phyloP scores from a whole-genome alignment of 1,140 invertebrate genomes.

The Argopecten irradians region DNA sequence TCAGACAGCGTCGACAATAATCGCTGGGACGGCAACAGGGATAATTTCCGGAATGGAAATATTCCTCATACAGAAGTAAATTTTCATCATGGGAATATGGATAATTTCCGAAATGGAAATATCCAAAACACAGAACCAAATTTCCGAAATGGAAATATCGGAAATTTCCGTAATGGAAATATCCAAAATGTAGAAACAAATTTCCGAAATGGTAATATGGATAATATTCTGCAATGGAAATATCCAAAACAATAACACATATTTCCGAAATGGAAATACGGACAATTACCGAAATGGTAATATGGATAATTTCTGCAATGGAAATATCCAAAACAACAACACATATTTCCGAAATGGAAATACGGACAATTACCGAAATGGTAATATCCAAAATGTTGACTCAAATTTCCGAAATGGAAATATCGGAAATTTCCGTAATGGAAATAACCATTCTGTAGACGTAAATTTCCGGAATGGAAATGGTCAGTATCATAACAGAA shows the following conservation, averaged over 20 bases:
- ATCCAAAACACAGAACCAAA: no score
- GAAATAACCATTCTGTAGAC: no score
- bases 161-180: no score
- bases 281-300: neutral
- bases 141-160: no score
- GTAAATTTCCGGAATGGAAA: no score
- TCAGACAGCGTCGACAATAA: neutral
- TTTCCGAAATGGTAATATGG: no score
- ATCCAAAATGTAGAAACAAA: no score
- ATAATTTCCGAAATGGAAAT: neutral
- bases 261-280: neutral
- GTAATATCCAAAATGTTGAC: no score
- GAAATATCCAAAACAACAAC: neutral
- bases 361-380: no score
- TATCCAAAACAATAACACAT: neutral
- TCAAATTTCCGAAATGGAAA: neutral
- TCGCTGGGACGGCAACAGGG: no score
- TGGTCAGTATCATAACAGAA: no score
- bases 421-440: neutral
- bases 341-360: neutral
- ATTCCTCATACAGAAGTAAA: no score
- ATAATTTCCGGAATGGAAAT: neutral
- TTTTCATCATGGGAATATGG: neutral
- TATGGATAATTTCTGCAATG: neutral
- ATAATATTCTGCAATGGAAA: neutral